Evolutionary conservation across 2,888 invertebrate genomes (phyloP).

Genomic region (Dione vanillae): DNA sequence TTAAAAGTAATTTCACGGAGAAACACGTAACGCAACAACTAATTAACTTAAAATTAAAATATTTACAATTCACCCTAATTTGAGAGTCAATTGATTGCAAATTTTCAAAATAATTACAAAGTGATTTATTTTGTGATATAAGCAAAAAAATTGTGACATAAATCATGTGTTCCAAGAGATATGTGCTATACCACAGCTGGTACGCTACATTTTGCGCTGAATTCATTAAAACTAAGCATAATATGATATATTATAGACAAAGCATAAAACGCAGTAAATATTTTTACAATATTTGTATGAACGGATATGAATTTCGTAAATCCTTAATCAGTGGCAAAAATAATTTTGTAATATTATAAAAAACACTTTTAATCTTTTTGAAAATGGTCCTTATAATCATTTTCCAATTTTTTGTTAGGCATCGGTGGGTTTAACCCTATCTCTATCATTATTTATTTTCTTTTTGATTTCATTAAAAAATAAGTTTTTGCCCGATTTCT

Average conservation of each 20-base stretch:
- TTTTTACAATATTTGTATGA: background rate
- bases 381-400: too few species aligned
- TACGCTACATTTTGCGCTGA: background rate
- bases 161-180: slow-evolving; percentile 3
- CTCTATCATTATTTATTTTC: too few species aligned
- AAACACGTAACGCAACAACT: background rate
- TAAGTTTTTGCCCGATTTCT: too few species aligned
- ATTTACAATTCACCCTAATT: background rate
- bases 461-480: too few species aligned
- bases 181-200: background rate
- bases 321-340: slow-evolving; percentile 10
- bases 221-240: background rate
- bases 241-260: background rate
- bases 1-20: background rate
- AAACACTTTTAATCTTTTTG: background rate
- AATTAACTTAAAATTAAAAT: slow-evolving; percentile 1
- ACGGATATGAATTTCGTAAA: background rate
- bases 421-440: too few species aligned
- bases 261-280: background rate
- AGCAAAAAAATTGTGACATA: background rate
- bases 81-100: slow-evolving; percentile 2
- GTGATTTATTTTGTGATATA: background rate
- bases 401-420: too few species aligned
- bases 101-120: slow-evolving; percentile 8
- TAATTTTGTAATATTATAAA: slow-evolving; percentile 12